phyloP scores from a whole-genome alignment of 2,888 invertebrate species.

The Epinotia bilunana region DNA sequence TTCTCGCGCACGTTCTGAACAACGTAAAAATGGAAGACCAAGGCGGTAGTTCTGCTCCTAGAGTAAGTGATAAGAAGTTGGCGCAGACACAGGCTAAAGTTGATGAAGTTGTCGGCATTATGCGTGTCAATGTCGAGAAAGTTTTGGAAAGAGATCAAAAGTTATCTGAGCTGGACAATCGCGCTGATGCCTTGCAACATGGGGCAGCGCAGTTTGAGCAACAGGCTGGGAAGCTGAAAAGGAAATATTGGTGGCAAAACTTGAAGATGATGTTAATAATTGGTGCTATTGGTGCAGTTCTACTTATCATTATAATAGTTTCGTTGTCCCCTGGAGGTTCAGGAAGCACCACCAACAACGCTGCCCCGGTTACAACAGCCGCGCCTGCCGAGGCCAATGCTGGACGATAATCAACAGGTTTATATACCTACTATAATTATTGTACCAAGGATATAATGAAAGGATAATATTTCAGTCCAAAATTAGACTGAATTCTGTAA shows the following conservation, averaged over 20 bases:
- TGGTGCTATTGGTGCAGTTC: conserved; percentile 92
- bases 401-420: conserved; percentile 62
- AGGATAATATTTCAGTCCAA: conserved; percentile 55
- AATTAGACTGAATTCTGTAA: conserved; percentile 58
- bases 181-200: conserved; percentile 97
- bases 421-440: conserved; percentile 40
- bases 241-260: conserved; percentile 99
- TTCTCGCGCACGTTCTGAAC: conserved; percentile 2
- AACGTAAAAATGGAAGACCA: conserved; percentile 77
- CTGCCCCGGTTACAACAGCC: conserved; percentile 52
- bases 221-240: conserved; percentile 97
- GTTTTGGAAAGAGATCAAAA: conserved; percentile 98
- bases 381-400: conserved; percentile 50
- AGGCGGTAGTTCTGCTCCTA: conserved; percentile 78
- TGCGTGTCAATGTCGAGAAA: conserved; percentile 98
- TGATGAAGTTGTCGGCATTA: conserved; percentile 93
- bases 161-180: conserved; percentile 96
- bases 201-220: conserved; percentile 98
- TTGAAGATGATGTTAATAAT: conserved; percentile 98
- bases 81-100: conserved; percentile 83
- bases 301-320: conserved; percentile 93
- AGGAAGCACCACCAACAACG: conserved; percentile 43
- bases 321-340: conserved; percentile 71
- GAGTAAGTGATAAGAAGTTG: conserved; percentile 80
- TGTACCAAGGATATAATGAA: conserved; percentile 47